Evolutionary conservation across 2,113 vertebrate species (phyloP).

Genomic region (Caracal caracal): DNA sequence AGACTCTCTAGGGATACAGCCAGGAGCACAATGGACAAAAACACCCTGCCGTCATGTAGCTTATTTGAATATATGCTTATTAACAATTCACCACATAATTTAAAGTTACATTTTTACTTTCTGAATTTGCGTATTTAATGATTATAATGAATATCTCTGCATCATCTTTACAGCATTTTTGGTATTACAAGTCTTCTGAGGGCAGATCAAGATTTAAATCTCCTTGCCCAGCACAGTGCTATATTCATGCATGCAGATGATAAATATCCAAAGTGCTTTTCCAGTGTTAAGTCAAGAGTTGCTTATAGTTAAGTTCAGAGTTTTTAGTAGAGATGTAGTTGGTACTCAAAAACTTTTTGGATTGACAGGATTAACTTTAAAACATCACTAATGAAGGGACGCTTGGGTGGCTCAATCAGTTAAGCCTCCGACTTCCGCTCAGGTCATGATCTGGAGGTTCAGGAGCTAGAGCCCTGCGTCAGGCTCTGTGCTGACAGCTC

Average conservation of each 20-base stretch:
- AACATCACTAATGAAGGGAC: not conserved
- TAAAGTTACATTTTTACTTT: not conserved
- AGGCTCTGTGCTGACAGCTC: too few species aligned
- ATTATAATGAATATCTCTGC: not conserved
- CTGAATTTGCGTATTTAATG: not conserved
- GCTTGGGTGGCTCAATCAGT: too few species aligned
- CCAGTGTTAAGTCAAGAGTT: not conserved
- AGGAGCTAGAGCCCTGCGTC: too few species aligned
- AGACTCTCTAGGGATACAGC: not conserved
- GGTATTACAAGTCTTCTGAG: not conserved
- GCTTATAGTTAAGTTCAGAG: not conserved
- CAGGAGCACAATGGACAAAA: too few species aligned
- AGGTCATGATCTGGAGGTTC: too few species aligned
- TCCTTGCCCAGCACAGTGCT: not conserved
- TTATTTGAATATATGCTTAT: not conserved
- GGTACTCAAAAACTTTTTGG: not conserved
- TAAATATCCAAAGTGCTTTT: not conserved
- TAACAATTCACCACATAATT: not conserved
- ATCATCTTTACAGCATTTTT: not conserved
- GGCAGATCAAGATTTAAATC: not conserved
- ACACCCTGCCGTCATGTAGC: not conserved
- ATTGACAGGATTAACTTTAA: not conserved
- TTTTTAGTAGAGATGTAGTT: slow-evolving; percentile 8
- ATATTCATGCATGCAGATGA: not conserved
- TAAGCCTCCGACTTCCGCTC: too few species aligned